Percentiles rank a stretch among this genome's conserved stretches.
These are phyloP conservation scores for Labroides dimidiatus DNA, from an alignment of 2,797 vertebrate species.

Conservation along the genomic window DNA sequence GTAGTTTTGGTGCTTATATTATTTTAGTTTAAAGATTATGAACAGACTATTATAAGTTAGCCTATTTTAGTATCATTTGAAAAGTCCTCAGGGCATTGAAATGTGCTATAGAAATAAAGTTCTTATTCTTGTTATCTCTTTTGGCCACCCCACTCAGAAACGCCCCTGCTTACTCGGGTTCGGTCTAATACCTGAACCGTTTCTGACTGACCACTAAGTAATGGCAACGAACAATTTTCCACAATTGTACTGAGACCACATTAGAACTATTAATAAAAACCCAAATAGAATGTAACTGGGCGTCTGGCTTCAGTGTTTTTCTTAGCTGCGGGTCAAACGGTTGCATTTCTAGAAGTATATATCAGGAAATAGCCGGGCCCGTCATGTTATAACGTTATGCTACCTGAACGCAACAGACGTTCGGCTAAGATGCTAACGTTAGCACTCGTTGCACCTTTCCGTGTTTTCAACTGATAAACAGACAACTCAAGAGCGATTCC, in stretches of 20 bases:
- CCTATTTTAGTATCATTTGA: too few species aligned
- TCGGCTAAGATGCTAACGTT: conserved; percentile 24
- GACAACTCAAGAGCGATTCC: not conserved
- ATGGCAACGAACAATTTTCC: not conserved
- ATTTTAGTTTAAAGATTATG: too few species aligned
- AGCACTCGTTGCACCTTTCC: not conserved
- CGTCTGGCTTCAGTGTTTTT: rapidly evolving
- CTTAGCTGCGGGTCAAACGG: rapidly evolving
- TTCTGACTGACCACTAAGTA: not conserved
- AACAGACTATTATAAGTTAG: too few species aligned
- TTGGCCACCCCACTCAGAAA: too few species aligned
- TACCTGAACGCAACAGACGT: conserved; percentile 9
- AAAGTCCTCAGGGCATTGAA: too few species aligned
- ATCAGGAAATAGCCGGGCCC: conserved; percentile 25
- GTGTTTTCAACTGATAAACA: not conserved
- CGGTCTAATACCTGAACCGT: conserved; percentile 11
- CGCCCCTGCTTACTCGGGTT: not conserved
- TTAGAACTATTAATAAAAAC: rapidly evolving
- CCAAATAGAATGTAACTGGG: rapidly evolving
- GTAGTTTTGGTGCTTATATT: too few species aligned
- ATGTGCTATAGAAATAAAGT: too few species aligned
- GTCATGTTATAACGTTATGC: not conserved
- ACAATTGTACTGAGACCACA: rapidly evolving
- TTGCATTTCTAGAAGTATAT: not conserved
- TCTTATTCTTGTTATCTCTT: too few species aligned